Evolutionary conservation across 2,113 vertebrate genomes (phyloP).

Genomic region (Hydropotes inermis): DNA sequence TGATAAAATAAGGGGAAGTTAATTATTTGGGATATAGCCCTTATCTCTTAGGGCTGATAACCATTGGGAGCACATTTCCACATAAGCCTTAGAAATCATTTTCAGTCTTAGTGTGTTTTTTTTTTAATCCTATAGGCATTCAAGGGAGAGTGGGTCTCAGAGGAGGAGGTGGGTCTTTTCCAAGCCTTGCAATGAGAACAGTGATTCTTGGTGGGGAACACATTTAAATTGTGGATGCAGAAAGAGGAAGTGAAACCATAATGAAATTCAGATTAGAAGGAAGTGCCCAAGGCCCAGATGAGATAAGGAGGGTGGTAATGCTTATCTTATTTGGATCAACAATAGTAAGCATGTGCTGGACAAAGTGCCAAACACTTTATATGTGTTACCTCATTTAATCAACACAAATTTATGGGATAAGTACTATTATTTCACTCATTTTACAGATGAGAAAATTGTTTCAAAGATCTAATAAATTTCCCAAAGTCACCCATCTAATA

Average conservation of each 20-base stretch:
- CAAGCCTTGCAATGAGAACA: neutral
- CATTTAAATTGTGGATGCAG: neutral
- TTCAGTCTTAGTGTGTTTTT: neutral
- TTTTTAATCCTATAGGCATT: neutral
- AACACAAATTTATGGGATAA: conserved; percentile 11
- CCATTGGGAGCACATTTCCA: neutral
- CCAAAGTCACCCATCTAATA: neutral
- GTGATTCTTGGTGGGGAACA: neutral
- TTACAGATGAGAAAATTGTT: conserved; percentile 1
- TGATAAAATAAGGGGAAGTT: neutral
- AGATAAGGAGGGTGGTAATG: neutral
- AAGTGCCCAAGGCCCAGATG: neutral
- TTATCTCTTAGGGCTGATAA: neutral
- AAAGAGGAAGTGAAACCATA: conserved; percentile 28
- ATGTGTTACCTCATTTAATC: neutral
- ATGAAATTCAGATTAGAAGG: conserved; percentile 1
- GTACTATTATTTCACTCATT: neutral
- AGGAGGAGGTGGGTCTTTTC: neutral
- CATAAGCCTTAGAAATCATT: conserved; percentile 12
- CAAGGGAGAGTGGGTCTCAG: neutral
- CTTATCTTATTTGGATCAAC: conserved; percentile 1
- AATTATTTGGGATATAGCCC: neutral
- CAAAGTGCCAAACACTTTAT: neutral
- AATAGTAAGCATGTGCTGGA: neutral
- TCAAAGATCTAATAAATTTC: neutral